These are phyloP conservation scores for Horisme vitalbata DNA, from an alignment of 2,888 invertebrate species.

Conservation along the genomic window DNA sequence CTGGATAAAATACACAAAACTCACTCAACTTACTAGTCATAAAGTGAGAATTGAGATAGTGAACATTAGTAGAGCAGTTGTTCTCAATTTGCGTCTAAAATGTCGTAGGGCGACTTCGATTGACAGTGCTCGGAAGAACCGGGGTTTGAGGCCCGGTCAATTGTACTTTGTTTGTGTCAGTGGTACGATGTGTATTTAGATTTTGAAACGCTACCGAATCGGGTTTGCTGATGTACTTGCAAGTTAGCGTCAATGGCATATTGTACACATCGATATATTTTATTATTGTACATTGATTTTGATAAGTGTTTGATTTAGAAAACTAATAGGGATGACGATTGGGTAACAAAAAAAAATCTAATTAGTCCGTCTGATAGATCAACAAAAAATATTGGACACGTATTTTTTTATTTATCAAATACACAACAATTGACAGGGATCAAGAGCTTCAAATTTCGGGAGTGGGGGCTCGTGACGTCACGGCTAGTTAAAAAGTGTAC, in stretches of 20 bases:
- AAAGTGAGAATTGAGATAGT: slow-evolving; percentile 1
- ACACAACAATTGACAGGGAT: too few species aligned
- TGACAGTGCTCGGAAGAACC: slow-evolving; percentile 24
- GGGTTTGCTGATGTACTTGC: not conserved
- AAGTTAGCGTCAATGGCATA: not conserved
- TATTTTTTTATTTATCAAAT: too few species aligned
- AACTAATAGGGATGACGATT: too few species aligned
- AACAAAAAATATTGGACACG: too few species aligned
- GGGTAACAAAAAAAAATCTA: too few species aligned
- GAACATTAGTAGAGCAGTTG: slow-evolving; percentile 10
- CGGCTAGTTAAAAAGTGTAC: too few species aligned
- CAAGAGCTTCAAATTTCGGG: too few species aligned
- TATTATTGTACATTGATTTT: not conserved
- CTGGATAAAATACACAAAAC: too few species aligned
- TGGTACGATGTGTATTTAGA: slow-evolving; percentile 23
- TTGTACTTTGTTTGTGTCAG: slow-evolving; percentile 21
- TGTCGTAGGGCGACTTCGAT: slow-evolving; percentile 23
- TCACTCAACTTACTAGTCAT: too few species aligned
- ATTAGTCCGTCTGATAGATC: too few species aligned
- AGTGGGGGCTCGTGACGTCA: too few species aligned
- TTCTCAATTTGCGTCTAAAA: slow-evolving; percentile 28
- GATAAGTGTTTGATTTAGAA: too few species aligned
- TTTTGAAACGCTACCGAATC: slow-evolving; percentile 21
- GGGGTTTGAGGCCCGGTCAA: slow-evolving; percentile 19
- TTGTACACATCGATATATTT: slow-evolving; percentile 3